These are phyloP conservation scores for Lycocerus yunnanus DNA, from an alignment of 2,888 invertebrate species.

Conservation along the genomic window DNA sequence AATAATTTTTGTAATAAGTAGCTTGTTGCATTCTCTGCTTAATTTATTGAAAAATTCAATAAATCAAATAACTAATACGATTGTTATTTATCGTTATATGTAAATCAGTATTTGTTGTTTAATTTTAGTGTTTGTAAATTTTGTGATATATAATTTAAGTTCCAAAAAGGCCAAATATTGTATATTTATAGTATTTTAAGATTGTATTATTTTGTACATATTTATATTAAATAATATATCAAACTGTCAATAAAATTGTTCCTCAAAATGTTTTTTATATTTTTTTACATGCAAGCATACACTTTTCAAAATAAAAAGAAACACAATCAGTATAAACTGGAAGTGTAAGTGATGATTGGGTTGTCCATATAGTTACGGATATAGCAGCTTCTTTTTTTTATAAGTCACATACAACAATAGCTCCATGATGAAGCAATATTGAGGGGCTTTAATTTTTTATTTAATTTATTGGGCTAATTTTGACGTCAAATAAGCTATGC, in stretches of 20 bases:
- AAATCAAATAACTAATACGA: not conserved
- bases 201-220: constrained; percentile 31
- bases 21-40: not conserved
- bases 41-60: not conserved
- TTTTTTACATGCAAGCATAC: not conserved
- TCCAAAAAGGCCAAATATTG: constrained; percentile 33
- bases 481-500: not conserved
- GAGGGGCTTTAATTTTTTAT: not conserved
- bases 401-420: not conserved
- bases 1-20: not conserved
- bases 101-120: constrained; percentile 6
- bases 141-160: constrained; percentile 24
- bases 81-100: not conserved
- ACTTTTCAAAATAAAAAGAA: not conserved
- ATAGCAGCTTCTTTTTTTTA: not conserved
- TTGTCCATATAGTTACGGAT: not conserved
- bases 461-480: not conserved
- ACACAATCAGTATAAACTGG: not conserved
- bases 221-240: constrained; percentile 31
- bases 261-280: not conserved
- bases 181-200: constrained; percentile 11
- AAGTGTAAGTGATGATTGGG: not conserved
- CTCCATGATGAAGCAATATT: not conserved
- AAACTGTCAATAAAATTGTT: constrained; percentile 18
- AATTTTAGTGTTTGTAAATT: constrained; percentile 15